Conservation (phyloP, 2,113 vertebrate genomes). For the Bubo scandiacus region DNA sequence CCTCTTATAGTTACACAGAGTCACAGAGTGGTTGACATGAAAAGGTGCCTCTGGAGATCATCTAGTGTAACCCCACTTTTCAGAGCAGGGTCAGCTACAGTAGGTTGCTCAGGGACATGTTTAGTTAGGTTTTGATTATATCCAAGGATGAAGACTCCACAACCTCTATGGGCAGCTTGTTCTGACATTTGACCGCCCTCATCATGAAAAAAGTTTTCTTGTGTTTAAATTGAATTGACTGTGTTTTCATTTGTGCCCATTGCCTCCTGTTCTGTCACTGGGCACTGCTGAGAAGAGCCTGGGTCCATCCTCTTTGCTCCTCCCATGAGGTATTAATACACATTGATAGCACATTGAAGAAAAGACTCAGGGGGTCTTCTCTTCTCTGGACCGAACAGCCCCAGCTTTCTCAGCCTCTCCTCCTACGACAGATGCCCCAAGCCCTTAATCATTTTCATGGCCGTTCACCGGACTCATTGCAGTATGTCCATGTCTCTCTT, state of each 20-base stretch:
- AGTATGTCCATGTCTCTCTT: neutral
- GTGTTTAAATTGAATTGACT: neutral
- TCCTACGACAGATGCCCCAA: neutral
- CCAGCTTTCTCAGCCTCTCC: neutral
- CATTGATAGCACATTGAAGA: neutral
- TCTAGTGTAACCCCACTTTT: neutral
- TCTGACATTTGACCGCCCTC: neutral
- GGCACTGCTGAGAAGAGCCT: neutral
- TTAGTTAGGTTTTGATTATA: neutral
- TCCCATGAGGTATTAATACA: neutral
- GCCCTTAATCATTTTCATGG: neutral
- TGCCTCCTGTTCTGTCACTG: neutral
- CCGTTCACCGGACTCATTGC: neutral
- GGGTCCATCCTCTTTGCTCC: neutral
- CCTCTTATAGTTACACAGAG: neutral
- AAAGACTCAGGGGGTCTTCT: neutral
- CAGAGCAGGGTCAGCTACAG: neutral
- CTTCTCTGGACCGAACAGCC: neutral
- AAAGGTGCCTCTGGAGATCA: neutral
- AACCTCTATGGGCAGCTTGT: neutral
- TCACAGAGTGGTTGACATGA: neutral
- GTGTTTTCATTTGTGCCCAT: neutral
- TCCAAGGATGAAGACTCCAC: neutral
- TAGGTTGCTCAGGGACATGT: neutral
- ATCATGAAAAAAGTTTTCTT: neutral